Percentiles rank a stretch among this genome's conserved stretches.
Conservation (phyloP, 2,797 vertebrate genomes). For the Microctenopoma stevenorrisi region DNA sequence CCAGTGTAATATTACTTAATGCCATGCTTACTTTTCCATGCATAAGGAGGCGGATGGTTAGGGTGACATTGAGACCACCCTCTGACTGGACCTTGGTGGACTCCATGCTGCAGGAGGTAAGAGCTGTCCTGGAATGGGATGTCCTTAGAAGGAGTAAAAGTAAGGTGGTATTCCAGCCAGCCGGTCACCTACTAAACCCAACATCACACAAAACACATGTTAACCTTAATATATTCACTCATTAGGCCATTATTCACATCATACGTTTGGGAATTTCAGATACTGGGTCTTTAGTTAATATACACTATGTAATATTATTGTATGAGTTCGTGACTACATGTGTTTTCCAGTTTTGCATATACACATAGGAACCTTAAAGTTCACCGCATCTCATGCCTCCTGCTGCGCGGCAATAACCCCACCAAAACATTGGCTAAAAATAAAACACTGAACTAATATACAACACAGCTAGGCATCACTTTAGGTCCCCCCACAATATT, state of each 20-base stretch:
- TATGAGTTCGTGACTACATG: no score
- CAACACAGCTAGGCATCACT: not conserved
- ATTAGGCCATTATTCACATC: not conserved
- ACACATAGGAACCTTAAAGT: not conserved
- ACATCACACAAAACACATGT: conserved; percentile 10
- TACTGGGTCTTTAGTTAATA: not conserved
- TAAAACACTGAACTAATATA: not conserved
- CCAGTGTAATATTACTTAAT: not conserved
- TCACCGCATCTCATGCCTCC: not conserved
- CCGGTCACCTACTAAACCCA: conserved; percentile 77
- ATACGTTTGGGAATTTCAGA: not conserved
- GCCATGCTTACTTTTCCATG: conserved; percentile 86
- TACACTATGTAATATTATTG: no score
- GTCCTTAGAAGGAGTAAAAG: conserved; percentile 69
- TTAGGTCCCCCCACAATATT: not conserved
- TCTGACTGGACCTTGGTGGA: conserved; percentile 93
- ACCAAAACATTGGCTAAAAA: not conserved
- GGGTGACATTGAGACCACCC: conserved; percentile 96
- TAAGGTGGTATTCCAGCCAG: conserved; percentile 76
- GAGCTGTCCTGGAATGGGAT: conserved; percentile 68
- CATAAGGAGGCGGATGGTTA: conserved; percentile 94
- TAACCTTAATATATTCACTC: not conserved
- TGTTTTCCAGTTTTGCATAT: no score
- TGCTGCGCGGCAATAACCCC: not conserved
- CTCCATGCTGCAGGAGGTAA: conserved; percentile 86